Percentiles rank a stretch among this genome's conserved stretches.
These are phyloP conservation scores for Eledona agricola DNA, from an alignment of 2,888 invertebrate species.

Conservation along the genomic window DNA sequence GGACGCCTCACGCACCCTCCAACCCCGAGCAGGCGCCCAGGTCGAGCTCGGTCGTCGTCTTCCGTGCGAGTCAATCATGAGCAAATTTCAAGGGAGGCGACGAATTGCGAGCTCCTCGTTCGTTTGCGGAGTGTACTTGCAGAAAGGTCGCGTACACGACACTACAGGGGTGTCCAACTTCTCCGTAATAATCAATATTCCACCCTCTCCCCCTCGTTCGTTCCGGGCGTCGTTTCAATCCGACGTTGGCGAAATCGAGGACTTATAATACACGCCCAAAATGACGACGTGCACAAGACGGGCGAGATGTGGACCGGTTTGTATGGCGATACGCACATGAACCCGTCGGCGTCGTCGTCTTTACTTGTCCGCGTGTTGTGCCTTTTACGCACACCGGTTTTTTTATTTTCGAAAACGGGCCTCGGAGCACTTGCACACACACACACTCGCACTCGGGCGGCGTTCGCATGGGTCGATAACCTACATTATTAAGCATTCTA, in stretches of 20 bases:
- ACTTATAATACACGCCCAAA: slow-evolving; percentile 36
- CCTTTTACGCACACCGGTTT: slow-evolving; percentile 8
- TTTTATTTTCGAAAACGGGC: slow-evolving; percentile 4
- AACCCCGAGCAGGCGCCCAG: no score
- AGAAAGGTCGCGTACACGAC: slow-evolving; percentile 43
- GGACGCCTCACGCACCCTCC: slow-evolving; percentile 16
- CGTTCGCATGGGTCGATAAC: slow-evolving; percentile 59
- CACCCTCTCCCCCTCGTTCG: slow-evolving; percentile 49
- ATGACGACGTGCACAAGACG: slow-evolving; percentile 19
- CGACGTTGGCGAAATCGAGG: slow-evolving; percentile 34
- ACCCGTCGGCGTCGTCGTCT: no score
- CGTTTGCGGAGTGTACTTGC: slow-evolving; percentile 41
- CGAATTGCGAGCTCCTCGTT: no score
- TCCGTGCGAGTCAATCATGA: no score
- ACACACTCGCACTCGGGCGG: slow-evolving; percentile 26
- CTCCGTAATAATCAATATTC: slow-evolving; percentile 61
- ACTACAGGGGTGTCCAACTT: slow-evolving; percentile 41
- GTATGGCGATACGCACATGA: no score
- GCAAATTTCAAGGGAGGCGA: no score
- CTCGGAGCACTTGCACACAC: no score
- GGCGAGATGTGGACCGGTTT: no score
- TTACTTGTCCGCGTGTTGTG: slow-evolving; percentile 4
- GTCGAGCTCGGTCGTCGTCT: no score
- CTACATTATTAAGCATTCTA: slow-evolving; percentile 63
- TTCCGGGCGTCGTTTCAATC: slow-evolving; percentile 41